Evolutionary conservation across 2,888 invertebrate species (phyloP).

Genomic region (Ischnus inquisitorius): DNA sequence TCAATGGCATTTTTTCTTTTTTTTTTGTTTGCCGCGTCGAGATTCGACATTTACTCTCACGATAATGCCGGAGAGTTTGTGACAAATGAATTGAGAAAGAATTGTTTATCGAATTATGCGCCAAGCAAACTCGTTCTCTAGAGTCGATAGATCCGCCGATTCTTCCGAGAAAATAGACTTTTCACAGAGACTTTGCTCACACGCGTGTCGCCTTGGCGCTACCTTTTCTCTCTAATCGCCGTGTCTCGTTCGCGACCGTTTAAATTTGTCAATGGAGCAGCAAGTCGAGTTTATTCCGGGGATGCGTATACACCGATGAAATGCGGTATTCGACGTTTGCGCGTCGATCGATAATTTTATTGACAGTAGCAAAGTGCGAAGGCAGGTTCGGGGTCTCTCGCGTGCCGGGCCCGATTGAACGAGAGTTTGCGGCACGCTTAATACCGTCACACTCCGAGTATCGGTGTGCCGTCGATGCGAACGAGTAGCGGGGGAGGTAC

Average conservation of each 20-base stretch:
- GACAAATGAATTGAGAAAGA: too few species aligned
- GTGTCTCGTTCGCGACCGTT: background rate
- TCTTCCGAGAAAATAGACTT: background rate
- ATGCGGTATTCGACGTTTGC: slow-evolving; percentile 48
- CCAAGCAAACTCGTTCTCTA: too few species aligned
- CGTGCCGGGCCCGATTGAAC: slow-evolving; percentile 65
- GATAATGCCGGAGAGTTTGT: too few species aligned
- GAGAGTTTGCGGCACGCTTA: slow-evolving; percentile 72
- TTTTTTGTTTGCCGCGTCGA: background rate
- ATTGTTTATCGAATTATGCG: too few species aligned
- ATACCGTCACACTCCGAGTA: slow-evolving; percentile 64
- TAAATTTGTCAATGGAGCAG: background rate
- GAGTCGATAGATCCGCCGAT: too few species aligned
- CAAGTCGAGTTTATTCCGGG: background rate
- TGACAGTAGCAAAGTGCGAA: slow-evolving; percentile 72
- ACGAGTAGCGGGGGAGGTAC: slow-evolving; percentile 7
- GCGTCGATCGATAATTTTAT: slow-evolving; percentile 66
- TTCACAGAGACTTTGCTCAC: background rate
- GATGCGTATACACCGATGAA: slow-evolving; percentile 30
- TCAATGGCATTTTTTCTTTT: background rate
- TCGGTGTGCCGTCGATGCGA: background rate
- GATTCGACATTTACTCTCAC: background rate
- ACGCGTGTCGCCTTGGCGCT: background rate
- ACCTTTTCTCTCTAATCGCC: background rate
- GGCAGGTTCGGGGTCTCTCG: slow-evolving; percentile 67